Conservation (phyloP, 1,140 invertebrate species). For the Drosophila sproati region DNA sequence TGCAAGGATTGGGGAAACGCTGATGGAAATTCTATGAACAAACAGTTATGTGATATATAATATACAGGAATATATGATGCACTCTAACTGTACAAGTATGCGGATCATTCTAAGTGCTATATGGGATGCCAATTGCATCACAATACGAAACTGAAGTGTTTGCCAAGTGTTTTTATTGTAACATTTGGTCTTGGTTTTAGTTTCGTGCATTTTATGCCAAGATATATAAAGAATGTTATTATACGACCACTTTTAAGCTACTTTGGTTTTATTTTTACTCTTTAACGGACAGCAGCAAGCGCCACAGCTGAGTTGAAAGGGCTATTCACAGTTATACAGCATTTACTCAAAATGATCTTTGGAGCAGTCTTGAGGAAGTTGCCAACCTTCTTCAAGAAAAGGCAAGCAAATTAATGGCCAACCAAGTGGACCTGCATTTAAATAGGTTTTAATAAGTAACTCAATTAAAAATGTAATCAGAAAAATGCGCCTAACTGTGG, state of each 20-base stretch:
- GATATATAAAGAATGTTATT: slow-evolving; percentile 53
- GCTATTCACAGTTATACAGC: background rate
- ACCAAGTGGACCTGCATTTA: slow-evolving; percentile 13
- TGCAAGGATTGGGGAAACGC: no score
- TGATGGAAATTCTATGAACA: no score
- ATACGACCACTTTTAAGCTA: slow-evolving; percentile 39
- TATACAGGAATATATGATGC: no score
- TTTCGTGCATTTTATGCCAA: slow-evolving; percentile 40
- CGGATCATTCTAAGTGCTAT: no score
- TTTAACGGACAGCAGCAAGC: background rate
- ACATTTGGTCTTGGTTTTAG: slow-evolving; percentile 44
- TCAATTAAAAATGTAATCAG: slow-evolving; percentile 33
- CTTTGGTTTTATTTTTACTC: slow-evolving; percentile 28
- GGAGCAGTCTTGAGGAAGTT: background rate
- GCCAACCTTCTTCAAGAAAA: background rate
- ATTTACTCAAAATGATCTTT: background rate
- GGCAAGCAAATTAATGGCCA: background rate
- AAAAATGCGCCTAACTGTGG: slow-evolving; percentile 3
- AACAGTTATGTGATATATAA: no score
- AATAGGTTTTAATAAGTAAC: slow-evolving; percentile 21
- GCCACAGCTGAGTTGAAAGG: background rate
- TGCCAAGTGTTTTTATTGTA: slow-evolving; percentile 38
- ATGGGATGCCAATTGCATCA: background rate
- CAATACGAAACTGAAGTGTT: background rate
- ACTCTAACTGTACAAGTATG: no score